Evolutionary conservation across 2,888 invertebrate species (phyloP).

Genomic region (Xiphydria camelus): DNA sequence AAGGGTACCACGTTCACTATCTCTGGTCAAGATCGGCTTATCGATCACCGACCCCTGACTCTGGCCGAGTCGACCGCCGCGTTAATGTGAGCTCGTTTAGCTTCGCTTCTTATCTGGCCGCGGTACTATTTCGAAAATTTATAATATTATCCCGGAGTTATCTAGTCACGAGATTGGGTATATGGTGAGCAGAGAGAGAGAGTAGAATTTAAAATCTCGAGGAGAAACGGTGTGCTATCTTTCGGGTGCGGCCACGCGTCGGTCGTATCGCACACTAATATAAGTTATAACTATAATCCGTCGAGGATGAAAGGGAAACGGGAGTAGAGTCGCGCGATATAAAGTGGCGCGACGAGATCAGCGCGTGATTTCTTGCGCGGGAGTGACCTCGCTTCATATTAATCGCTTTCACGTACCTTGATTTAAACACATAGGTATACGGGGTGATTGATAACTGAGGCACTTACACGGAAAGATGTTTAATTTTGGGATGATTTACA

Average conservation of each 20-base stretch:
- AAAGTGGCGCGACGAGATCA: too few species aligned
- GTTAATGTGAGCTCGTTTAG: constrained; percentile 45
- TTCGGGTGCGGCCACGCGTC: constrained; percentile 20
- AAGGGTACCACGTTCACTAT: constrained; percentile 28
- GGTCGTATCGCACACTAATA: constrained; percentile 17
- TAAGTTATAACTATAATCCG: too few species aligned
- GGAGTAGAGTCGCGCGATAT: too few species aligned
- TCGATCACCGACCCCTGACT: constrained; percentile 35
- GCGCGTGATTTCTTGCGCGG: too few species aligned
- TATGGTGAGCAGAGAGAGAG: neutral
- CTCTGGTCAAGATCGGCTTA: constrained; percentile 40
- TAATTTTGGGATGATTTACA: too few species aligned
- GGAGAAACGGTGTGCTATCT: constrained; percentile 25
- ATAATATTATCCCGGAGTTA: constrained; percentile 35
- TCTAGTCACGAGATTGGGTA: constrained; percentile 15
- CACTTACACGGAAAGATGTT: too few species aligned
- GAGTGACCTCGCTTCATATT: too few species aligned
- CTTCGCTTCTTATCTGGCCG: constrained; percentile 38
- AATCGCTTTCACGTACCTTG: too few species aligned
- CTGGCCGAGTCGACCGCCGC: constrained; percentile 17
- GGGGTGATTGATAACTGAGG: too few species aligned
- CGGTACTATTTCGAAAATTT: constrained; percentile 37
- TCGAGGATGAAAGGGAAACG: too few species aligned
- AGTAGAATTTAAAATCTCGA: neutral
- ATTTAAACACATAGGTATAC: too few species aligned